These are phyloP conservation scores for Pseudobourletiella spinata DNA, from an alignment of 1,140 invertebrate species.

Conservation along the genomic window DNA sequence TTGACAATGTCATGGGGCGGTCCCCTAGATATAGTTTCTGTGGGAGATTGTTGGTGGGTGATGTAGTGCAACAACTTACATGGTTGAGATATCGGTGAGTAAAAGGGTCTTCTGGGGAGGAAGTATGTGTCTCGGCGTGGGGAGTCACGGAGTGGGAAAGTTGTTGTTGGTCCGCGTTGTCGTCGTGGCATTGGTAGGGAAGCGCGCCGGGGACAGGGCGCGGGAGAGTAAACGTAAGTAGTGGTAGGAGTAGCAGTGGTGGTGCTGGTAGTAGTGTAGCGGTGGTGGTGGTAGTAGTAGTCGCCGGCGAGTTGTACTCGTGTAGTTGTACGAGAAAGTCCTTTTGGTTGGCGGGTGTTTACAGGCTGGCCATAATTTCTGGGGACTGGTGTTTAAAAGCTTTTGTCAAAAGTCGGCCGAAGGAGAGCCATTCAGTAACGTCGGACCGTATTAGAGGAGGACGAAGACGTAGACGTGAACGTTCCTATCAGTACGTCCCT, in stretches of 20 bases:
- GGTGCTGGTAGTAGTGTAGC: not conserved
- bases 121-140: not conserved
- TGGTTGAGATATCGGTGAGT: too few relatives aligned
- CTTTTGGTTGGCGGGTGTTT: slow-evolving; percentile 15
- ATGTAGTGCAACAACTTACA: not conserved
- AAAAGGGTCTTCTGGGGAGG: too few relatives aligned
- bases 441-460: slow-evolving; percentile 7
- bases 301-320: not conserved
- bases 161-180: too few relatives aligned
- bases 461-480: slow-evolving; percentile 13
- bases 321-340: not conserved
- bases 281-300: not conserved
- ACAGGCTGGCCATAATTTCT: slow-evolving; percentile 27
- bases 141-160: too few relatives aligned
- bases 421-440: slow-evolving; percentile 18
- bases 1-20: too few relatives aligned
- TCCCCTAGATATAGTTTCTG: too few relatives aligned
- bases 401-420: slow-evolving; percentile 29
- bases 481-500: slow-evolving; percentile 21
- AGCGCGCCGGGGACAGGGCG: not conserved
- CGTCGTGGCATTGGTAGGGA: too few relatives aligned
- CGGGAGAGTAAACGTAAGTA: not conserved
- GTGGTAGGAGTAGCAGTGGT: not conserved
- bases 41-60: not conserved
- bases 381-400: slow-evolving; percentile 29